phyloP scores from a whole-genome alignment of 2,797 vertebrate species.

The Dipus sagitta region DNA sequence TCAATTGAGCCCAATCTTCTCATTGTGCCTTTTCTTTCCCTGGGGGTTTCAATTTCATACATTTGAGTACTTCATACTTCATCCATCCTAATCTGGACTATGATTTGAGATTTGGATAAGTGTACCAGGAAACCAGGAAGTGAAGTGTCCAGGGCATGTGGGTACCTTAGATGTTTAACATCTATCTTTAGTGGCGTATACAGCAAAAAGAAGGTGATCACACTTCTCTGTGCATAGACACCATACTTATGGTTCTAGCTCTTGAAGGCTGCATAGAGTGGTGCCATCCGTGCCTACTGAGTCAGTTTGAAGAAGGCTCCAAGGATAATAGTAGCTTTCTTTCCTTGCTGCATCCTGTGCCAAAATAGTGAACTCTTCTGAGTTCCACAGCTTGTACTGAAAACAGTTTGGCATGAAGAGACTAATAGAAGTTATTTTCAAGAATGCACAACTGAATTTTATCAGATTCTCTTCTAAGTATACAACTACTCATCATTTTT shows the following conservation, averaged over 20 bases:
- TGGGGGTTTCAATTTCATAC: constrained; percentile 28
- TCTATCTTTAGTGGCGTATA: not conserved
- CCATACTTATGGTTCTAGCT: not conserved
- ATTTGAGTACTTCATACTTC: constrained; percentile 33
- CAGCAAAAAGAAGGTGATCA: not conserved
- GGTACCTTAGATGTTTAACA: not conserved
- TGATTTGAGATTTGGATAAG: not conserved
- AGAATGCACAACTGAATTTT: constrained; percentile 43
- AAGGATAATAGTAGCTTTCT: not conserved
- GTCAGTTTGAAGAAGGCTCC: not conserved
- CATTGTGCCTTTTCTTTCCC: constrained; percentile 32
- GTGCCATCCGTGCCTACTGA: not conserved
- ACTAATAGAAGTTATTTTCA: constrained; percentile 8
- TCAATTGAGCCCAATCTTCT: constrained; percentile 20
- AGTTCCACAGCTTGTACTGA: constrained; percentile 14
- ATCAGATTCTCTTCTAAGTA: constrained; percentile 30
- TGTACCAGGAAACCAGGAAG: not conserved
- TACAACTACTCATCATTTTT: not conserved
- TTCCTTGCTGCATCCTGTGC: not conserved
- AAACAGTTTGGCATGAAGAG: not conserved
- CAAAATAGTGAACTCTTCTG: not conserved
- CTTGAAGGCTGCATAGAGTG: not conserved
- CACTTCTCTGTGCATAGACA: not conserved
- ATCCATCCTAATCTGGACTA: constrained; percentile 4
- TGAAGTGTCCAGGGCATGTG: not conserved